Conservation (phyloP, 2,797 vertebrate genomes). For the Notoglanidium macrostoma region DNA sequence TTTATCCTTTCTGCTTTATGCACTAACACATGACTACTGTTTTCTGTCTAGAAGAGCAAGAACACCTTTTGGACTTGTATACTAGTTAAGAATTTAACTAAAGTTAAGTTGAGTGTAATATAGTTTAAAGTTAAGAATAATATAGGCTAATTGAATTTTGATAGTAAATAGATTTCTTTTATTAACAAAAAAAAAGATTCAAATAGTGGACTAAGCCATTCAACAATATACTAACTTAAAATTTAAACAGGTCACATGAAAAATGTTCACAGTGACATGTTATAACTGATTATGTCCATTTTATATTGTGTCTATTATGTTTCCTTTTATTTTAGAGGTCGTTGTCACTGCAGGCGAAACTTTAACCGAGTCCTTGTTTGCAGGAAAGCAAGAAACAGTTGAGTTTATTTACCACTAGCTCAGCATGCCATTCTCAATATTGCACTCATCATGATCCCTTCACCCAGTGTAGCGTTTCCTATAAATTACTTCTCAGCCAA, state of each 20-base stretch:
- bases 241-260: neutral
- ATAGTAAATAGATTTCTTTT: neutral
- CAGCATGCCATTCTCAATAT: constrained; percentile 12
- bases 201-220: neutral
- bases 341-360: neutral
- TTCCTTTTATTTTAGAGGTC: neutral
- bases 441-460: constrained; percentile 1
- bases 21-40: neutral
- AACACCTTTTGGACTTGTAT: neutral
- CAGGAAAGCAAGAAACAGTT: neutral
- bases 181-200: neutral
- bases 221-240: neutral
- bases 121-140: neutral
- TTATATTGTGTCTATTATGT: neutral
- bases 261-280: neutral
- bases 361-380: neutral
- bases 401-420: constrained; percentile 3
- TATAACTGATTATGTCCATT: neutral
- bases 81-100: too few relatives aligned
- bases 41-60: neutral
- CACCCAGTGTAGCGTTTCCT: neutral
- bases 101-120: neutral
- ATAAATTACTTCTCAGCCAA: constrained; percentile 12
- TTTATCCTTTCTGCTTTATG: too few relatives aligned
- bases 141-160: neutral